These are phyloP conservation scores for Rhabdophis nuchalis DNA, from an alignment of 2,797 vertebrate genomes.

Conservation along the genomic window DNA sequence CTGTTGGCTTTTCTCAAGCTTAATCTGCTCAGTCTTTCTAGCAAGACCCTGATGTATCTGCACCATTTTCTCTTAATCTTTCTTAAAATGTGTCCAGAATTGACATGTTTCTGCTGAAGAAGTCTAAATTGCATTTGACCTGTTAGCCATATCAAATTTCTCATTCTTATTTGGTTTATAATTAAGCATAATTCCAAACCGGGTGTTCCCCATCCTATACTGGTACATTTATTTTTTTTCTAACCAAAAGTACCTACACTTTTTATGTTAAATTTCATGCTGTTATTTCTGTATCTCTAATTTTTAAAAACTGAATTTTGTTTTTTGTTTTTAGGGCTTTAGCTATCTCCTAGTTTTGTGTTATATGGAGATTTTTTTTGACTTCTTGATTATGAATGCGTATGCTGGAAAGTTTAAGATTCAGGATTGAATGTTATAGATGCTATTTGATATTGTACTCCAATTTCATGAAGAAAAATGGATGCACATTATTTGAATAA, in stretches of 20 bases:
- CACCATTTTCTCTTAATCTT: neutral
- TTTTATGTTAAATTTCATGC: neutral
- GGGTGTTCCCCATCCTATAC: neutral
- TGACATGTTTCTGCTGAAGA: neutral
- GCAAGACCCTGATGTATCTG: neutral
- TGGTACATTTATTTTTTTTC: neutral
- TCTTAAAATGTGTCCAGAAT: neutral
- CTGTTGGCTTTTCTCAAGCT: neutral
- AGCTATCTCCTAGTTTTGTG: neutral
- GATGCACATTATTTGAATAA: neutral
- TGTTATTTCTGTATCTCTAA: neutral
- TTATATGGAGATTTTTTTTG: neutral
- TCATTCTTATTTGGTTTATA: neutral
- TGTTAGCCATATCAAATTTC: neutral
- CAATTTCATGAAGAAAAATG: neutral
- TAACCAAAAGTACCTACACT: neutral
- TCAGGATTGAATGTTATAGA: neutral
- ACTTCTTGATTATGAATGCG: neutral
- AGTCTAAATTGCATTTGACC: neutral
- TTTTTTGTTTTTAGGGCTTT: neutral
- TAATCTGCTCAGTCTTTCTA: neutral
- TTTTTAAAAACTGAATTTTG: neutral
- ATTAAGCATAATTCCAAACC: neutral
- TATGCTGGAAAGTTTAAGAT: neutral
- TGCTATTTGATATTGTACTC: neutral